A percentile compares a stretch with the other conserved stretches of the same genome.
Conservation (phyloP, 2,113 vertebrate genomes). For the Solea senegalensis region DNA sequence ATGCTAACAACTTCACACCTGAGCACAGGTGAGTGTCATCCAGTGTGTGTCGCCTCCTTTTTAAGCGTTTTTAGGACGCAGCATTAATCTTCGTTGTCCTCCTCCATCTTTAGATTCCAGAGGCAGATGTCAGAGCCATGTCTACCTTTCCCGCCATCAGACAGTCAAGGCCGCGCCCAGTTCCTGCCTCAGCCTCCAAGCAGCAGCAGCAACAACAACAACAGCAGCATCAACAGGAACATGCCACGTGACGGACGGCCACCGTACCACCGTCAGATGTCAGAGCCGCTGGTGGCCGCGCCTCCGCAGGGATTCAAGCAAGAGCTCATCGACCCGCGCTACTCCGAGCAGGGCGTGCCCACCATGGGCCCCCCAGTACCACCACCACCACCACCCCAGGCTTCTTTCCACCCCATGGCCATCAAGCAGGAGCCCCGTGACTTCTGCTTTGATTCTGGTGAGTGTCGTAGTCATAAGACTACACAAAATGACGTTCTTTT, state of each 20-base stretch:
- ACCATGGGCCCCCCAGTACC: conserved; percentile 73
- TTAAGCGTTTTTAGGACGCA: neutral
- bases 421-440: conserved; percentile 97
- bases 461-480: conserved; percentile 43
- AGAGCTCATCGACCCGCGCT: conserved; percentile 90
- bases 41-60: neutral
- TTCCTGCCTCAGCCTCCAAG: conserved; percentile 83
- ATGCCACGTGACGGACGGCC: conserved; percentile 86
- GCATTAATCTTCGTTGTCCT: neutral
- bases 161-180: conserved; percentile 77
- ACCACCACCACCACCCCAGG: conserved; percentile 37
- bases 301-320: conserved; percentile 94
- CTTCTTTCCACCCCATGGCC: conserved; percentile 89
- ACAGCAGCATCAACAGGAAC: conserved; percentile 28
- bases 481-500: too few relatives aligned
- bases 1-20: conserved; percentile 84
- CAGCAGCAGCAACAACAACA: conserved; percentile 47
- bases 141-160: conserved; percentile 77
- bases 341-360: conserved; percentile 86
- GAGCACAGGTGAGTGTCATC: conserved; percentile 89
- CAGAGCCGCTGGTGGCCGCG: conserved; percentile 87
- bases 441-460: conserved; percentile 97
- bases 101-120: conserved; percentile 85
- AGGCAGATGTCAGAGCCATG: conserved; percentile 94
- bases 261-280: conserved; percentile 93